Evolutionary conservation across 2,888 invertebrate species (phyloP).

Genomic region (Psylliodes chrysocephalus): DNA sequence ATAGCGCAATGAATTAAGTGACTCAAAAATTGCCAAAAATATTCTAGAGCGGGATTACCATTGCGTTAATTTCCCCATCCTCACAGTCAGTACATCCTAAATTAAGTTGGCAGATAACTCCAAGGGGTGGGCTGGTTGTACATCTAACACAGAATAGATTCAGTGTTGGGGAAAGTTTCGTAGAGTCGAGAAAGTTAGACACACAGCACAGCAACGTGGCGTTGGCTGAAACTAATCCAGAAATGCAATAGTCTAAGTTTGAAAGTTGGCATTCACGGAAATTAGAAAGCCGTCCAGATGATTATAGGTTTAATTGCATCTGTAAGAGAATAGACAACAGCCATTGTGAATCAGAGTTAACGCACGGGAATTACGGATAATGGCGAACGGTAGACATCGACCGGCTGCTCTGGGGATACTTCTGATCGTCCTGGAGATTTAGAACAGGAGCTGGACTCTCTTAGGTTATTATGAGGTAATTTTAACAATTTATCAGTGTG

Average conservation of each 20-base stretch:
- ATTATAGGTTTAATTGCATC: constrained; percentile 58
- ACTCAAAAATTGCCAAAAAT: too few relatives aligned
- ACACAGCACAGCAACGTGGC: constrained; percentile 6
- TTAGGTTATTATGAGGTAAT: too few relatives aligned
- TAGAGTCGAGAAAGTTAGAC: constrained; percentile 7
- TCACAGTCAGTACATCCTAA: background rate
- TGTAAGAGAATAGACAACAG: constrained; percentile 55
- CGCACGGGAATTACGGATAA: constrained; percentile 55
- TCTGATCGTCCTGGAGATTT: background rate
- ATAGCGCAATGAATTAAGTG: too few relatives aligned
- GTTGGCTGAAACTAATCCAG: constrained; percentile 39
- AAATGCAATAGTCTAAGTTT: constrained; percentile 46
- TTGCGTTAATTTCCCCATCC: background rate
- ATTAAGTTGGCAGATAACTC: constrained; percentile 6
- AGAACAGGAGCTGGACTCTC: background rate
- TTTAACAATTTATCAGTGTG: too few relatives aligned
- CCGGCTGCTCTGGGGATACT: constrained; percentile 41
- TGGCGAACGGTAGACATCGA: constrained; percentile 52
- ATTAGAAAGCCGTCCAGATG: constrained; percentile 50
- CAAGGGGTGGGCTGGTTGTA: background rate
- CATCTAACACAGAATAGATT: constrained; percentile 1
- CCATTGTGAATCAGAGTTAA: constrained; percentile 57
- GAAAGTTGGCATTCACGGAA: constrained; percentile 44
- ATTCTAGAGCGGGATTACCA: background rate
- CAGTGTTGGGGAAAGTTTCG: constrained; percentile 1